Conservation (phyloP, 1,140 invertebrate genomes). For the Mamestra configurata region DNA sequence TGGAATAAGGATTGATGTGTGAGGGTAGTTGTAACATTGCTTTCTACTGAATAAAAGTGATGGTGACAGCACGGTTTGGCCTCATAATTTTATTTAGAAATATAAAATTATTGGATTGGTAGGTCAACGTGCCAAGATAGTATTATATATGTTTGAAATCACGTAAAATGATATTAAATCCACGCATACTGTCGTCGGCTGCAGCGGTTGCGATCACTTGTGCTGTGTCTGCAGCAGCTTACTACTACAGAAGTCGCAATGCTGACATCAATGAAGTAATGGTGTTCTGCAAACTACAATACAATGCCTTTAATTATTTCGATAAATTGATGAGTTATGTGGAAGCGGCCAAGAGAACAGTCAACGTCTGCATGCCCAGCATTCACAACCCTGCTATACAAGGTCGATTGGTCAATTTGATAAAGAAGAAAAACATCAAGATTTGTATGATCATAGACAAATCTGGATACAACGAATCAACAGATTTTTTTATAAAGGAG, state of each 20-base stretch:
- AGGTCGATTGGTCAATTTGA: conserved; percentile 72
- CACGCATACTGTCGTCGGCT: conserved; percentile 75
- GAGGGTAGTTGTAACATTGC: conserved; percentile 70
- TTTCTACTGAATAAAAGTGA: conserved; percentile 51
- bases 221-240: conserved; percentile 79
- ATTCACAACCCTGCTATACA: conserved; percentile 84
- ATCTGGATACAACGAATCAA: conserved; percentile 77
- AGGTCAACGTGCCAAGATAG: conserved; percentile 58
- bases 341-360: conserved; percentile 73
- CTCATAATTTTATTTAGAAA: conserved; percentile 78
- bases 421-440: conserved; percentile 77
- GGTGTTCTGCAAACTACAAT: conserved; percentile 85
- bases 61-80: conserved; percentile 60
- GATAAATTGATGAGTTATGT: conserved; percentile 82
- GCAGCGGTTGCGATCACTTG: conserved; percentile 78
- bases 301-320: conserved; percentile 81
- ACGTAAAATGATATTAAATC: conserved; percentile 82
- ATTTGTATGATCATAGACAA: conserved; percentile 79
- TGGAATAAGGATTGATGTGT: conserved; percentile 49
- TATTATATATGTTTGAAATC: conserved; percentile 76
- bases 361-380: conserved; percentile 83
- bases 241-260: conserved; percentile 78
- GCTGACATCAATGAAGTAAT: conserved; percentile 84
- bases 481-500: conserved; percentile 79
- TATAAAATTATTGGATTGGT: conserved; percentile 78